Base-by-base conservation (phyloP, 2,797 vertebrate genomes). In the Meda fulgida region DNA sequence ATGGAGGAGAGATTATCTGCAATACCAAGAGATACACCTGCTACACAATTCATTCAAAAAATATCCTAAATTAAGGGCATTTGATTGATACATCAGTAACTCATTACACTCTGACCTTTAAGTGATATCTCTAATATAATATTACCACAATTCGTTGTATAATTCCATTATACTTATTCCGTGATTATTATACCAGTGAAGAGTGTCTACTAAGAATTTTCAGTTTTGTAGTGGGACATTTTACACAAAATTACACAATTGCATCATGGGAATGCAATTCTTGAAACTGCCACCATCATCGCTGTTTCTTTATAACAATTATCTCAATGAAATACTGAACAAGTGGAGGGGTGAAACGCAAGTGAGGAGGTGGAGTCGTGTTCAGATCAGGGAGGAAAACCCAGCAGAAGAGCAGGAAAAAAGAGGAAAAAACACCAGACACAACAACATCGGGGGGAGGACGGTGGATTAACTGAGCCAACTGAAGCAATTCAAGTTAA, bases 351-450 rank as follows among this genome's bases (percentile, higher is more conserved):
- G 88, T 82, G 88, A 89, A 18, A 85, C 87, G 73, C 31, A 82
- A 87, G 89, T 84, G 88, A 80, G 89, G 94, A 93, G 90, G 93
- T 93, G 93, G 93, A 95, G 95, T 95, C 92, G 87, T 92, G 93
- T 93, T 93, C 92, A 94, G 93, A 93, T 16, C 29, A 31, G 89
- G 89, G 91, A 92, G 92, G 86, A 80, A 95, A 94, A 95, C 94
- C 94, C 92, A 92, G 91, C 80, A 85, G 71, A 71, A 89, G 43
- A 93, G 86, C 87, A 92, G 93, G 67, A 75, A 76, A 93, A 95
- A 92, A 89, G 91, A 91, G 91, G 89, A 93, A 85, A 88, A 92
- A 94, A 34, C 36, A 87, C 76, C 91, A 92, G 91, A 93, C 86
- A 92, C 84, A 92, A 89, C 86, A 93, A 91, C 91, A 92, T 89